Evolutionary conservation across 2,797 vertebrate species (phyloP).

Genomic region (Austrolebias charrua): DNA sequence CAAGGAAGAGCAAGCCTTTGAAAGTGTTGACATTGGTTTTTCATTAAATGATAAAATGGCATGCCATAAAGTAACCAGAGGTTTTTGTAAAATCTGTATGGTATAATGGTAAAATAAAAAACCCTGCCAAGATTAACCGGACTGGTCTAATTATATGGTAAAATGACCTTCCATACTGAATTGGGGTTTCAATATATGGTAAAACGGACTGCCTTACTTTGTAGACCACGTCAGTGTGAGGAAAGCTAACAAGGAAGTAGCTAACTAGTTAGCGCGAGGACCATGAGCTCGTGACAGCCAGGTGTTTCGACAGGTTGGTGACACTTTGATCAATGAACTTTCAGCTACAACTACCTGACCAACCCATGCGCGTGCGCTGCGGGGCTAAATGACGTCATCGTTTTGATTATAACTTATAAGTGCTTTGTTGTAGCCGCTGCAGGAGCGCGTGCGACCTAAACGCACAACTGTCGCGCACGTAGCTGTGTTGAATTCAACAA

Average conservation of each 20-base stretch:
- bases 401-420: not conserved
- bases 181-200: not conserved
- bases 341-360: not conserved
- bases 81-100: no score
- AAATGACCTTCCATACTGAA: no score
- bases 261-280: slow-evolving; percentile 46
- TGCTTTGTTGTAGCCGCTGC: slow-evolving; percentile 6
- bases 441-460: not conserved
- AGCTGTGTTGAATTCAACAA: no score
- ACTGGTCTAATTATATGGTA: no score
- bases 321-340: slow-evolving; percentile 37
- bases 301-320: slow-evolving; percentile 59
- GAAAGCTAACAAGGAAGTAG: slow-evolving; percentile 65
- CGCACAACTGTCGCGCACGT: no score
- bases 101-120: no score
- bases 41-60: no score
- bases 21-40: no score
- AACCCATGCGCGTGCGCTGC: not conserved
- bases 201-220: not conserved
- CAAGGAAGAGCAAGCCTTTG: no score
- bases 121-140: no score
- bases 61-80: no score
- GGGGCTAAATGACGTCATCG: fast-evolving
- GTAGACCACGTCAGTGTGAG: slow-evolving; percentile 53
- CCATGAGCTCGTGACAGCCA: slow-evolving; percentile 62